Evolutionary conservation across 2,113 vertebrate species (phyloP).

Genomic region (Electrona antarctica): DNA sequence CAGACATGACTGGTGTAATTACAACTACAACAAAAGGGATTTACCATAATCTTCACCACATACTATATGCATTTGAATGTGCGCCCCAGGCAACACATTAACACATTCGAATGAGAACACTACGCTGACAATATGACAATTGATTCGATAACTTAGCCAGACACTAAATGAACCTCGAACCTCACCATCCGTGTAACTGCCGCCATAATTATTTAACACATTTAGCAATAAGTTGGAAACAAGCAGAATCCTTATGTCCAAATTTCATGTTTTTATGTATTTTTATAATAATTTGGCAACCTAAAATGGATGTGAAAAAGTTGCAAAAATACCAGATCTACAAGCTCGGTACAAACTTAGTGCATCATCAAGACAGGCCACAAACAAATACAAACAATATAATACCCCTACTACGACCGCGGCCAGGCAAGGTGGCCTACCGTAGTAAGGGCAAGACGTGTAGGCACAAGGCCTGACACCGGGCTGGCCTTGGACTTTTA

Average conservation of each 20-base stretch:
- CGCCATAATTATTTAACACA: background rate
- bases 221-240: slow-evolving; percentile 26
- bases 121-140: background rate
- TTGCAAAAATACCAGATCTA: too few relatives aligned
- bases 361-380: too few relatives aligned
- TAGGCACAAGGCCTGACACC: too few relatives aligned
- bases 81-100: background rate
- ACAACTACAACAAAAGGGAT: too few relatives aligned
- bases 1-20: background rate
- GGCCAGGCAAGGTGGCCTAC: too few relatives aligned
- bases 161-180: background rate
- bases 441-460: too few relatives aligned
- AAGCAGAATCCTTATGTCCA: background rate
- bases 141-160: background rate
- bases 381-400: too few relatives aligned
- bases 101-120: background rate
- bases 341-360: too few relatives aligned
- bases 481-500: too few relatives aligned
- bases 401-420: too few relatives aligned
- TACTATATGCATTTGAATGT: background rate
- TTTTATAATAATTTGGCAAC: too few relatives aligned
- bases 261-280: slow-evolving; percentile 26
- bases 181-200: background rate
- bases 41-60: background rate
- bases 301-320: too few relatives aligned